phyloP scores from a whole-genome alignment of 2,888 invertebrate genomes.

The Liopterus haemorrhoidalis region DNA sequence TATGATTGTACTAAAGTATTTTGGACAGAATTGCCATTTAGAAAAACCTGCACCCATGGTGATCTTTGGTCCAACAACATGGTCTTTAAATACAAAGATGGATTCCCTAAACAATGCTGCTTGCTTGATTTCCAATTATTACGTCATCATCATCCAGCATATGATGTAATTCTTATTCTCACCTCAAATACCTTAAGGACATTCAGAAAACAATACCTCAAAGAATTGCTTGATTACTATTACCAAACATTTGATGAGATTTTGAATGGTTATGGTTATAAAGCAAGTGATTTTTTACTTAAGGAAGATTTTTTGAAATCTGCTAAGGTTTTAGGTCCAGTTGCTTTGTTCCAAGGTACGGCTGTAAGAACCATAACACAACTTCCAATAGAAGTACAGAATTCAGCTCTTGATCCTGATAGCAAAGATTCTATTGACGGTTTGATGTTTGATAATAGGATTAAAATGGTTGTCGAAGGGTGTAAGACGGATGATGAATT shows the following conservation, averaged over 20 bases:
- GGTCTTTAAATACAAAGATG: conserved; percentile 33
- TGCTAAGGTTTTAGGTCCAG: too few relatives aligned
- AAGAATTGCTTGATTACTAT: conserved; percentile 35
- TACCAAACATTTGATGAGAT: conserved; percentile 30
- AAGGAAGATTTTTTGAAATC: too few relatives aligned
- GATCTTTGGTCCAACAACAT: conserved; percentile 41
- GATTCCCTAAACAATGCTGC: conserved; percentile 29
- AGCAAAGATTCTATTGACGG: too few relatives aligned
- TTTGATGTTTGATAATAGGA: too few relatives aligned
- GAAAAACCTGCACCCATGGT: conserved; percentile 35
- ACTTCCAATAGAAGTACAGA: too few relatives aligned
- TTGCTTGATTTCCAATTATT: conserved; percentile 39
- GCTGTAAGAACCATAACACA: too few relatives aligned
- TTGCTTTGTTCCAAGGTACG: too few relatives aligned
- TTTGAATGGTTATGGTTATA: conserved; percentile 23
- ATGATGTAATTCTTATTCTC: conserved; percentile 37
- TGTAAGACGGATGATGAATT: too few relatives aligned
- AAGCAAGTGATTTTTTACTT: conserved; percentile 26
- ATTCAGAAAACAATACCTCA: conserved; percentile 32
- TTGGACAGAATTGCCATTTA: conserved; percentile 13
- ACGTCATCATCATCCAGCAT: conserved; percentile 35
- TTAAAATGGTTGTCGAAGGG: too few relatives aligned
- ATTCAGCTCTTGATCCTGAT: too few relatives aligned
- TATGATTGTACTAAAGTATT: neutral
- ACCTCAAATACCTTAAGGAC: conserved; percentile 34